phyloP scores from a whole-genome alignment of 2,113 vertebrate species.

The Macquaria ambigua region DNA sequence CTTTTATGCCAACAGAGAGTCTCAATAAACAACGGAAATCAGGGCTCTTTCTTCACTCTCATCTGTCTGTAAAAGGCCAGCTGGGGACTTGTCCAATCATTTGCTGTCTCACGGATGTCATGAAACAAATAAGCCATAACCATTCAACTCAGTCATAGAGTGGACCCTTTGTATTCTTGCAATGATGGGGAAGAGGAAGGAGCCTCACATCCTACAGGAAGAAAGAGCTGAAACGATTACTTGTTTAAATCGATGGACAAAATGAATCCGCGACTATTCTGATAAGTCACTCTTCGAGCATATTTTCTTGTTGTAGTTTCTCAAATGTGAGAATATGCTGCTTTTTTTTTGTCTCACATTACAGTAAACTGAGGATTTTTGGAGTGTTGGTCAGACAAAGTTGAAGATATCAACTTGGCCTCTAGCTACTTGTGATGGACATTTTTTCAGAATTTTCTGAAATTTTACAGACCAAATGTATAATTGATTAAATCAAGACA shows the following conservation, averaged over 20 bases:
- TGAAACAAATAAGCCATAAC: conserved; percentile 40
- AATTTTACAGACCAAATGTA: background rate
- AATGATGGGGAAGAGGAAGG: background rate
- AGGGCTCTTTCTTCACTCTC: conserved; percentile 5
- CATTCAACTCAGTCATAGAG: conserved; percentile 38
- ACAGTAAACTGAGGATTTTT: background rate
- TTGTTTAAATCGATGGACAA: too few species aligned
- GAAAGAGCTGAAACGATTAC: background rate
- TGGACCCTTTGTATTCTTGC: conserved; percentile 15
- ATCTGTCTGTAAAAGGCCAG: conserved; percentile 47
- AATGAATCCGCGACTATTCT: too few species aligned
- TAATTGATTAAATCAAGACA: background rate
- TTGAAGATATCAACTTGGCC: background rate
- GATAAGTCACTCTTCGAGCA: background rate
- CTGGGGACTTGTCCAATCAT: conserved; percentile 48
- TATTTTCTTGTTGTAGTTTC: background rate
- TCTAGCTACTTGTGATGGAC: too few species aligned
- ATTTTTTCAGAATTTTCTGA: too few species aligned
- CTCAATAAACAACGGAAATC: conserved; percentile 49
- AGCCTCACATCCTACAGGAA: background rate
- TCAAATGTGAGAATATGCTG: background rate
- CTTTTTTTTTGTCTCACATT: background rate
- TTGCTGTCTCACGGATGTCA: conserved; percentile 36
- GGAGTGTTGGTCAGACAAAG: background rate
- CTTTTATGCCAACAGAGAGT: conserved; percentile 30